A percentile compares a stretch with the other conserved stretches of the same genome.
phyloP scores from a whole-genome alignment of 2,797 vertebrate species.

The Urosaurus nigricauda region DNA sequence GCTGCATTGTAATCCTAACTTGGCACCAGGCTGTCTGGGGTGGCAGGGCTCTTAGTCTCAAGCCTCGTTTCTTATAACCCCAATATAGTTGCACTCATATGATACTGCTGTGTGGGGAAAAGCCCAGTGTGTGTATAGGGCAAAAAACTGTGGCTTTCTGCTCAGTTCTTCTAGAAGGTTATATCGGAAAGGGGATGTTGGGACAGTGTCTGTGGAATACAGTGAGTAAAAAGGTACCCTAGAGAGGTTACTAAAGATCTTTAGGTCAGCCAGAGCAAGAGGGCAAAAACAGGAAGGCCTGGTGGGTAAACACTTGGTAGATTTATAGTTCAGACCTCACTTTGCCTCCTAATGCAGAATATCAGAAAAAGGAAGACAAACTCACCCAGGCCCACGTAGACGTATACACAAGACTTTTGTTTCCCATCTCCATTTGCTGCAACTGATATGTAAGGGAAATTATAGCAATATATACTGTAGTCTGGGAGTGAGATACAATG shows the following conservation, averaged over 20 bases:
- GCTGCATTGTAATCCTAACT: conserved; percentile 8
- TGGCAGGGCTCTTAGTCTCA: not conserved
- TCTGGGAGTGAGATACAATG: not conserved
- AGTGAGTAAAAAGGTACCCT: not conserved
- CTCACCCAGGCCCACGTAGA: not conserved
- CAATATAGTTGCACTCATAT: conserved; percentile 5
- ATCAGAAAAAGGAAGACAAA: not conserved
- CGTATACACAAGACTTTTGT: not conserved
- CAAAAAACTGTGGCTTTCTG: not conserved
- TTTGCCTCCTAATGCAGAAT: not conserved
- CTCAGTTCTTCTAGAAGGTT: not conserved
- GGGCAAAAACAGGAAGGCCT: not conserved
- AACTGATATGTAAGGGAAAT: not conserved
- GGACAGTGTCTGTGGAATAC: not conserved
- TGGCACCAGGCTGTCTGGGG: conserved; percentile 15
- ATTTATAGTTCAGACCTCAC: not conserved
- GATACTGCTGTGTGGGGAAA: not conserved
- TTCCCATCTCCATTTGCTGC: too few species aligned
- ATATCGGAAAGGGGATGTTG: not conserved
- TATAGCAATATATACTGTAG: not conserved
- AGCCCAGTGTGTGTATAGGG: not conserved
- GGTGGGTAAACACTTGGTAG: not conserved
- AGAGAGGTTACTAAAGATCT: not conserved
- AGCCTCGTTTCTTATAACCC: not conserved
- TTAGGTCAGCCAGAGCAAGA: not conserved